Conservation (phyloP, 2,113 vertebrate genomes). For the Axis porcinus region DNA sequence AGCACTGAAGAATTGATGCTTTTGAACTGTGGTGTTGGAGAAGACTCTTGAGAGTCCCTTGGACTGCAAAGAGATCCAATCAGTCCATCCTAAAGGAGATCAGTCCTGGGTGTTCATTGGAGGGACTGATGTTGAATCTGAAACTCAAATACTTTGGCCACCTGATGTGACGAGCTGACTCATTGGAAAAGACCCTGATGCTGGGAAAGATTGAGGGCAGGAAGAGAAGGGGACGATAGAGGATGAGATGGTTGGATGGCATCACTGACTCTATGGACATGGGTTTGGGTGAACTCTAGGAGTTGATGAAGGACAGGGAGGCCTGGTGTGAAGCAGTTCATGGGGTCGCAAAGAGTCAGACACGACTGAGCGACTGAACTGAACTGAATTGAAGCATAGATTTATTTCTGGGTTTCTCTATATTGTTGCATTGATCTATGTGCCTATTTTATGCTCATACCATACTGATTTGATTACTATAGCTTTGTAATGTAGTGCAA, state of each 20-base stretch:
- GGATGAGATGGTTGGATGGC: neutral
- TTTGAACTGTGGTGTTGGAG: neutral
- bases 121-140: neutral
- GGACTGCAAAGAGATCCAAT: neutral
- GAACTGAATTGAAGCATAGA: neutral
- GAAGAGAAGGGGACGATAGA: neutral
- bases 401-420: neutral
- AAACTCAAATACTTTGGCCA: neutral
- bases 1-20: neutral
- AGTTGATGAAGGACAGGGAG: neutral
- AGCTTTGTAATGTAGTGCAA: neutral
- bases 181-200: neutral
- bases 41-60: neutral
- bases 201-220: neutral
- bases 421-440: neutral
- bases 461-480: neutral
- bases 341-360: neutral
- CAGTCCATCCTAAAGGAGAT: neutral
- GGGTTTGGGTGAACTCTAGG: fast-evolving
- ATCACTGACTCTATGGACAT: neutral
- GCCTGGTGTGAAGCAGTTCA: neutral
- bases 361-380: neutral
- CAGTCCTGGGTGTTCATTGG: neutral
- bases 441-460: neutral
- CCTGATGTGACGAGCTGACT: neutral